A percentile compares a stretch with the other conserved stretches of the same genome.
Evolutionary conservation across 2,113 vertebrate genomes (phyloP).

Genomic region (Clupea harengus): DNA sequence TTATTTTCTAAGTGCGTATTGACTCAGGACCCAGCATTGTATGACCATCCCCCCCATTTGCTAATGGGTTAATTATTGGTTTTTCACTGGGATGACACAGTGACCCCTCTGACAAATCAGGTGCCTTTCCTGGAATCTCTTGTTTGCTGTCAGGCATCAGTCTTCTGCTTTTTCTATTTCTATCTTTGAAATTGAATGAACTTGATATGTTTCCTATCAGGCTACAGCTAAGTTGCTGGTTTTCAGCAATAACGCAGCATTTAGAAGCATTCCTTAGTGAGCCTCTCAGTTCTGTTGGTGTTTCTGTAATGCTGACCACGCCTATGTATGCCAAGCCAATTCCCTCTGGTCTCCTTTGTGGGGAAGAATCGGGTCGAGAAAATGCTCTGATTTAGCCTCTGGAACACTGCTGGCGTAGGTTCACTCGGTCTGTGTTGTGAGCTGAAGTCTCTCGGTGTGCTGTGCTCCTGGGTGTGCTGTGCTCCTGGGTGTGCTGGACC

Average conservation of each 20-base stretch:
- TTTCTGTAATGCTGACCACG: background rate
- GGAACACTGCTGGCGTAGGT: background rate
- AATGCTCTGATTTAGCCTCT: background rate
- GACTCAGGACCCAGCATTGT: constrained; percentile 47
- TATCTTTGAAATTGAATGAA: background rate
- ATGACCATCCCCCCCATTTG: constrained; percentile 13
- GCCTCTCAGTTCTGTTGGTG: background rate
- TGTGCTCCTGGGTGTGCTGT: background rate
- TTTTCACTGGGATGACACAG: constrained; percentile 35
- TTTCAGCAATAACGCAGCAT: background rate
- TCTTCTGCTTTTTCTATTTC: background rate
- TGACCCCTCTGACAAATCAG: constrained; percentile 58
- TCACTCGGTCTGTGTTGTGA: background rate
- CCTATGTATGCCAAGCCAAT: background rate
- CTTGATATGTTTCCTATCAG: background rate
- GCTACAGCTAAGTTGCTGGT: background rate
- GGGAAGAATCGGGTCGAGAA: background rate
- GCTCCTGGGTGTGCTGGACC: background rate
- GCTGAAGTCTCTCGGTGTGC: background rate
- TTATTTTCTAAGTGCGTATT: constrained; percentile 42
- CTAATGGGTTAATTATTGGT: constrained; percentile 52
- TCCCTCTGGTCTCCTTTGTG: background rate
- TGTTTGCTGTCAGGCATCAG: background rate
- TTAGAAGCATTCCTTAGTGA: background rate
- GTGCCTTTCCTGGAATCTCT: constrained; percentile 52